These are phyloP conservation scores for Naja naja DNA, from an alignment of 2,113 vertebrate genomes.

Conservation along the genomic window DNA sequence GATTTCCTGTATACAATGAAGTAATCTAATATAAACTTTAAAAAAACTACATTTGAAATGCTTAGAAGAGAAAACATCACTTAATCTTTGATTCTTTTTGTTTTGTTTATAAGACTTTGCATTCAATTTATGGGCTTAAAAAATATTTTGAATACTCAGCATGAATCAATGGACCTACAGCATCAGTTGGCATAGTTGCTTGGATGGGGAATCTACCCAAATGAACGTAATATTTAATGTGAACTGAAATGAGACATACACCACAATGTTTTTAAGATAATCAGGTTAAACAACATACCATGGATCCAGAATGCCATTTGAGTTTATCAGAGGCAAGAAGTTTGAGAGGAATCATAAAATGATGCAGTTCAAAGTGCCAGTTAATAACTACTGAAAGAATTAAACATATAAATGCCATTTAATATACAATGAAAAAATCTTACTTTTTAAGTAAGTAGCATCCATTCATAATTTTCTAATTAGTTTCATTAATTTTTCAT, in stretches of 20 bases:
- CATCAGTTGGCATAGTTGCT: neutral
- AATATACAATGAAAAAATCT: neutral
- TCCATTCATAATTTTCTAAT: slow-evolving; percentile 35
- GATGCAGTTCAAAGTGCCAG: neutral
- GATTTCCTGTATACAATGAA: neutral
- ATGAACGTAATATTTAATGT: neutral
- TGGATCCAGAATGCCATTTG: neutral
- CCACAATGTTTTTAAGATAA: slow-evolving; percentile 43
- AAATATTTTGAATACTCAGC: slow-evolving; percentile 34
- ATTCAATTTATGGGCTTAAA: neutral
- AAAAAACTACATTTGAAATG: neutral
- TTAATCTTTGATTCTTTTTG: neutral
- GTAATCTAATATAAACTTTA: neutral
- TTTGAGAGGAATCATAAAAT: neutral
- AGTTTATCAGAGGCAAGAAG: neutral
- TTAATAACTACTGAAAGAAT: neutral
- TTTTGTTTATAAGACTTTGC: neutral
- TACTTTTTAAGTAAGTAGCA: slow-evolving; percentile 49
- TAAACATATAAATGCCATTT: neutral
- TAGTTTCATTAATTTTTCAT: slow-evolving; percentile 15
- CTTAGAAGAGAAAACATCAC: neutral
- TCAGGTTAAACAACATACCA: slow-evolving; percentile 11
- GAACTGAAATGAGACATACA: slow-evolving; percentile 15
- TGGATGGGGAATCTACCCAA: neutral
- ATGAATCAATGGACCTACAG: slow-evolving; percentile 23